Percentiles rank a stretch among this genome's conserved stretches.
Conservation (phyloP, 2,797 vertebrate genomes). For the Lemur catta region DNA sequence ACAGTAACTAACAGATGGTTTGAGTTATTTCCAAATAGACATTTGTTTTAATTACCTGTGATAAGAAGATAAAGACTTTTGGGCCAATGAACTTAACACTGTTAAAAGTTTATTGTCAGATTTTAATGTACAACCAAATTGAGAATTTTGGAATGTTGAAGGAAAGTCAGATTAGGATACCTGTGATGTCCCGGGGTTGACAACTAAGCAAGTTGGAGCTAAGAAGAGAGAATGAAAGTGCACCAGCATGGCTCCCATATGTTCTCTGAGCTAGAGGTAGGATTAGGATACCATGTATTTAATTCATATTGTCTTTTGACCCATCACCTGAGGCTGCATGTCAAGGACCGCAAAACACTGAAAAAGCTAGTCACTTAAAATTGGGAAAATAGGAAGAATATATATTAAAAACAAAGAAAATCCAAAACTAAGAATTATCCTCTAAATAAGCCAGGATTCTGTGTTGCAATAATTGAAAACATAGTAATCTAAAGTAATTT, state of each 20-base stretch:
- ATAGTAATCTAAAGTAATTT: not conserved
- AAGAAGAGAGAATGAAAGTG: not conserved
- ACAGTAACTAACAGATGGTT: conserved; percentile 17
- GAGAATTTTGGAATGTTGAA: not conserved
- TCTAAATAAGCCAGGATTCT: not conserved
- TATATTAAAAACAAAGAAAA: not conserved
- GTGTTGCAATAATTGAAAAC: not conserved
- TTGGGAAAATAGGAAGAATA: not conserved
- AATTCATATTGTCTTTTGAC: not conserved
- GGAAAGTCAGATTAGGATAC: not conserved
- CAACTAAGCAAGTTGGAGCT: not conserved
- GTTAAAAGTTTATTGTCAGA: not conserved
- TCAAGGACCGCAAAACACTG: not conserved
- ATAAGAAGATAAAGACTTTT: not conserved
- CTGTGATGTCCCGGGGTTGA: not conserved
- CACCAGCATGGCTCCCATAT: not conserved
- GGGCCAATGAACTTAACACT: not conserved
- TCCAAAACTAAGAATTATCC: not conserved
- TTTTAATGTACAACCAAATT: not conserved
- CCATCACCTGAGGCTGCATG: not conserved
- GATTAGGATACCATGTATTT: not conserved
- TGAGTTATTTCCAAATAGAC: conserved; percentile 20
- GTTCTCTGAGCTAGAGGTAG: not conserved
- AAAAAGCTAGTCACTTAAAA: not conserved
- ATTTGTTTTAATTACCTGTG: not conserved